Conservation (phyloP, 2,888 invertebrate species). For the Corbicula japonica region DNA sequence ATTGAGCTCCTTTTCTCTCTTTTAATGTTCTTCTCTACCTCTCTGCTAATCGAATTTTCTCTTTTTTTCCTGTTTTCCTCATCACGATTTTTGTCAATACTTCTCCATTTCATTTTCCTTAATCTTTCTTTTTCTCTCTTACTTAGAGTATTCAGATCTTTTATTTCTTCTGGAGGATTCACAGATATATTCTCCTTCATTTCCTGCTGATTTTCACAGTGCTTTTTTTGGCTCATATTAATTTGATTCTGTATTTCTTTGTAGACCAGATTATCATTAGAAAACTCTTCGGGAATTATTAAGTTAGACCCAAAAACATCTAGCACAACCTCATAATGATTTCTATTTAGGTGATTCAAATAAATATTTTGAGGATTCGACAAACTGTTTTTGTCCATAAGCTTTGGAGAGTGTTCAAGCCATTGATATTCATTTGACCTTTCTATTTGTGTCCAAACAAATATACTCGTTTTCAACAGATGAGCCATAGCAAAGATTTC, state of each 20-base stretch:
- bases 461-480: slow-evolving; percentile 27
- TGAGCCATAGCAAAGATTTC: slow-evolving; percentile 33
- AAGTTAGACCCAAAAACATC: neutral
- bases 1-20: no score
- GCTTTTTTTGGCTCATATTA: neutral
- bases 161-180: neutral
- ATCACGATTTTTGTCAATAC: neutral
- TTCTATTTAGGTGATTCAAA: slow-evolving; percentile 11
- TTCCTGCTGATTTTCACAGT: neutral
- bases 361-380: neutral
- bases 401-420: slow-evolving; percentile 7
- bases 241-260: neutral
- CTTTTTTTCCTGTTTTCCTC: slow-evolving; percentile 7
- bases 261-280: neutral
- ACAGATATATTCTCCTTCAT: neutral
- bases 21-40: neutral
- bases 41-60: no score
- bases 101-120: neutral
- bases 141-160: neutral
- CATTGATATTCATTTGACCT: slow-evolving; percentile 8
- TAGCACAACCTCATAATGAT: slow-evolving; percentile 25
- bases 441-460: neutral
- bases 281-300: neutral
- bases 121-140: neutral
- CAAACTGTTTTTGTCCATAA: neutral